Base-by-base conservation (phyloP, 1,140 invertebrate genomes). In the Sogatella furcifera region DNA sequence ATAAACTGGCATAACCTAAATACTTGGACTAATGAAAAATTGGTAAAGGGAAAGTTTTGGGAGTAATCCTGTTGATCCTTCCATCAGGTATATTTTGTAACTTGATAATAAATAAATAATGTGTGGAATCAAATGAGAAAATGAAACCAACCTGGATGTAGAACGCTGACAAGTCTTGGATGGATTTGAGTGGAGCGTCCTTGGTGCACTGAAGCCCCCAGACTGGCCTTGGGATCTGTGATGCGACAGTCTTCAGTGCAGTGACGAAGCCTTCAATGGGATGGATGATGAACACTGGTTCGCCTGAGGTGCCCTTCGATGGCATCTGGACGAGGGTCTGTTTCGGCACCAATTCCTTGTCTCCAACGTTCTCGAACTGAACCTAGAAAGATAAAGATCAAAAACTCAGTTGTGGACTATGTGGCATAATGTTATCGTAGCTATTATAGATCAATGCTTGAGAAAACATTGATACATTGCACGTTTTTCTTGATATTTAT, bases 231-330 rank as follows among this genome's bases (percentile, higher is more conserved):
- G 85, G 75, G 42, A 97, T 72, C 65, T 84, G 76, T 17, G 75
- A 74, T 1, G 89, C 85, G 28, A 96, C 69, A n/a, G 73, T 72
- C 68, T 81, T 79, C 55, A 97, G 73, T 2, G 84, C 76, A 2
- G 78, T 76, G 0, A 87, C 83, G 59, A 86, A 82, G 64, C 96
- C 96, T 79, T 98, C 95, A 64, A 98, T 94, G 0, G 95, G 90
- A 74, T 95, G 92, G 31, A 95, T 77, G 53, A 92, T 77, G 69
- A 92, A 92, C 14, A 92, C 69, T 10, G 83, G 80, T 2, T 69
- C 67, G 58, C 71, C 74, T 44, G 69, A 73, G 41, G 68, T 63
- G 1, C 66, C 69, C 60, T 83, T 82, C 11, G 78, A 79, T 24
- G 79, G 71, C 65, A 90, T 68, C 61, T 79, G 74, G 1, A 89